Conservation (phyloP, 1,140 invertebrate species). For the Ladona fulva region DNA sequence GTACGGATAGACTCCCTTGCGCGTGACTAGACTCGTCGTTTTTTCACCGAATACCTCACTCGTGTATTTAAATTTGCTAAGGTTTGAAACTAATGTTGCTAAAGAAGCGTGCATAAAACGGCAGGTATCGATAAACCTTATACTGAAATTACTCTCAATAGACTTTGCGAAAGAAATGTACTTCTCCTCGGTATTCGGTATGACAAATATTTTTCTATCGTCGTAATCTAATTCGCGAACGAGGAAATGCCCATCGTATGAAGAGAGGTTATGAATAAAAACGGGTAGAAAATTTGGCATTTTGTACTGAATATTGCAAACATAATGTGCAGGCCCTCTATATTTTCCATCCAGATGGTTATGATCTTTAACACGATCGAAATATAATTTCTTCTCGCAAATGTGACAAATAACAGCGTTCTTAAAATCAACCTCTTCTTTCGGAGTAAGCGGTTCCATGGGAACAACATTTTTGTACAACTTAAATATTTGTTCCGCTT, state of each 20-base stretch:
- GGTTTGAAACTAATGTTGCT: too few species aligned
- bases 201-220: too few species aligned
- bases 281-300: too few species aligned
- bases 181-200: background rate
- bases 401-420: background rate
- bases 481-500: background rate
- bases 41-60: too few species aligned
- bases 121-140: background rate
- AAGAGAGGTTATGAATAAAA: too few species aligned
- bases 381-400: background rate
- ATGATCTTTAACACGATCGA: background rate
- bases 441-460: background rate
- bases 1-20: too few species aligned
- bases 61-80: too few species aligned
- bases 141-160: background rate
- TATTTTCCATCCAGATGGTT: background rate
- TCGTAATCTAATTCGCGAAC: too few species aligned
- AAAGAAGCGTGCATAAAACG: too few species aligned
- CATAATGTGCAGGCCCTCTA: background rate
- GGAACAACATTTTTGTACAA: background rate
- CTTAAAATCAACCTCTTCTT: background rate
- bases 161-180: background rate
- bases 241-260: too few species aligned
- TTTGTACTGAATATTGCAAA: too few species aligned
- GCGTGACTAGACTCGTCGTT: too few species aligned